Base-by-base conservation (phyloP, 1,140 invertebrate genomes). In the Caenorhabditis latens region DNA sequence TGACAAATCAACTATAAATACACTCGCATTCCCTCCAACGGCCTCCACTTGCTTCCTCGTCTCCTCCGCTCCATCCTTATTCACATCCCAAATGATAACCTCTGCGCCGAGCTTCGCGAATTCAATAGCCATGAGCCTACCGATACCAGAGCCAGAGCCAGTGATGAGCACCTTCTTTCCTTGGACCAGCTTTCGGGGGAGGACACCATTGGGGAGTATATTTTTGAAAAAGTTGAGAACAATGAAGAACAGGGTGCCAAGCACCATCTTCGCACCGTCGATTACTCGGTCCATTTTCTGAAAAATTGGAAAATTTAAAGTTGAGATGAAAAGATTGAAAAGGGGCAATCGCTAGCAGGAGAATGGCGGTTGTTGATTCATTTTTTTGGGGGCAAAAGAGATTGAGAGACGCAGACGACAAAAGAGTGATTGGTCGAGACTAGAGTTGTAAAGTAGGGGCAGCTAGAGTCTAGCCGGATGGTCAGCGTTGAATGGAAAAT, bases 141-240 rank as follows among this genome's bases (percentile, higher is more conserved):
- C 97, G 43, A 98, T 95, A 16, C 97, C 97, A 67, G 96, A 96
- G 48, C 95, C 96, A n/a, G 95, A 96, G 11, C 96, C 96, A 0
- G 96, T 97, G 1, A 98, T 95, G 6, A 98, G 93, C 4, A 96
- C 95, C 46, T 88, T 87, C 83, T 87, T 83, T 21, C 87, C 87
- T 42, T 82, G 71, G 7, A 89, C 88, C 42, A 24, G 43, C 24
- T 89, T 89, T 50, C 88, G 5, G 42, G 88, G 88, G n/a, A 89
- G 87, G 1, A 89, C 42, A 11, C 88, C 88, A n/a, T 61, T 82
- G 8, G 87, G 87, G n/a, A 89, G 65, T 24, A 89, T 91, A 50
- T 79, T 79, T 32, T 79, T 79, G 43, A 79, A 50, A 13, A 50
- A 79, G 19, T 79, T 79, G 43, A 79, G 46, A 48, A 50, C 46